phyloP scores from a whole-genome alignment of 2,888 invertebrate species.

The Cataglyphis rosenhaueri region DNA sequence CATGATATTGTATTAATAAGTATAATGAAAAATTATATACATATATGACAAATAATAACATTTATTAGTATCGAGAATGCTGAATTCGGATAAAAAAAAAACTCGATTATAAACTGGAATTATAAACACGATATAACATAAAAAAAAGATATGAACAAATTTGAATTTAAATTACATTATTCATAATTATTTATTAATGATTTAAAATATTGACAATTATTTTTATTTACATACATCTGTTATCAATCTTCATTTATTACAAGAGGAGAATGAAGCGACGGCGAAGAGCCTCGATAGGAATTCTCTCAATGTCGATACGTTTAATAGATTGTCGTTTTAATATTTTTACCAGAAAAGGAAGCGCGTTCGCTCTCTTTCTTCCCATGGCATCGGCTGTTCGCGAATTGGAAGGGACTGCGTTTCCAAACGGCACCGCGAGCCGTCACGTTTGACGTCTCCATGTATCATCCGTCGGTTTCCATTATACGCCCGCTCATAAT shows the following conservation, averaged over 20 bases:
- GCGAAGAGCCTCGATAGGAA: constrained; percentile 14
- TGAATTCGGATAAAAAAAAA: background rate
- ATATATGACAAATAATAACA: background rate
- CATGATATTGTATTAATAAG: background rate
- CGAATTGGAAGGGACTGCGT: constrained; percentile 52
- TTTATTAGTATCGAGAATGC: background rate
- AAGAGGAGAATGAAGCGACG: constrained; percentile 19
- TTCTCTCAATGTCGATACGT: constrained; percentile 33
- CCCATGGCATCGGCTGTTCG: constrained; percentile 38
- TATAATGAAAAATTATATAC: background rate
- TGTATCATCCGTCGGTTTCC: constrained; percentile 83
- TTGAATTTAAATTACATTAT: background rate
- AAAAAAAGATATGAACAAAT: background rate
- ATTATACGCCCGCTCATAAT: constrained; percentile 81
- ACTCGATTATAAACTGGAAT: background rate
- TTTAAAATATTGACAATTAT: background rate
- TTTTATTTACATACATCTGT: background rate
- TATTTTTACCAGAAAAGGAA: constrained; percentile 34
- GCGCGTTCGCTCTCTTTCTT: constrained; percentile 31
- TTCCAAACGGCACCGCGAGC: constrained; percentile 68
- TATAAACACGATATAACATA: background rate
- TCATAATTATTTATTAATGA: background rate
- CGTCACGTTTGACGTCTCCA: constrained; percentile 82
- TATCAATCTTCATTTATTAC: constrained; percentile 33
- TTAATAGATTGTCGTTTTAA: constrained; percentile 54